phyloP scores from a whole-genome alignment of 2,888 invertebrate genomes.

The Lasioglossum vierecki region DNA sequence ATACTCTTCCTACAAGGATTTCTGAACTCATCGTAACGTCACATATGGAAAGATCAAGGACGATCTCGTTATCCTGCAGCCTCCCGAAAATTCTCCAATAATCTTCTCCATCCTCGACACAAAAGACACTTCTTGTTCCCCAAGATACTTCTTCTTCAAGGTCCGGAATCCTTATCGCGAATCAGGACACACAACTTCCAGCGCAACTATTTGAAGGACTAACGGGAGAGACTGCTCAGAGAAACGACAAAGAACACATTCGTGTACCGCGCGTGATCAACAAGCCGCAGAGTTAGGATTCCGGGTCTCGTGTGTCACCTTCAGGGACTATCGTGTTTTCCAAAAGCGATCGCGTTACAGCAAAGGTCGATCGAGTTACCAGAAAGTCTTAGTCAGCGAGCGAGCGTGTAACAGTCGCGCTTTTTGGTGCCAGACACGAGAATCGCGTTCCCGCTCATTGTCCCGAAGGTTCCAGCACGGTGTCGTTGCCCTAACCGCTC shows the following conservation, averaged over 20 bases:
- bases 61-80: not conserved
- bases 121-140: not conserved
- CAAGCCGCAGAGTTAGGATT: not conserved
- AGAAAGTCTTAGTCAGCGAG: not conserved
- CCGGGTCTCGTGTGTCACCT: not conserved
- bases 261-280: not conserved
- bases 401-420: constrained; percentile 2
- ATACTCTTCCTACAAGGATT: not conserved
- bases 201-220: not conserved
- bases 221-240: not conserved
- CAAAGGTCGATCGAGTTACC: constrained; percentile 36
- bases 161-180: not conserved
- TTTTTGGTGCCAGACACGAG: not conserved
- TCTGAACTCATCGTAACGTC: not conserved
- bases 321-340: constrained; percentile 32
- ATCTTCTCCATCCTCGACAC: not conserved
- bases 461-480: not conserved
- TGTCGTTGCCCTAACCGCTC: constrained; percentile 5
- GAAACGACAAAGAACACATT: not conserved
- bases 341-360: constrained; percentile 40
- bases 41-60: not conserved
- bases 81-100: not conserved
- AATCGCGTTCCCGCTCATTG: not conserved
- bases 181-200: not conserved
- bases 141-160: not conserved